A percentile compares a stretch with the other conserved stretches of the same genome.
phyloP scores from a whole-genome alignment of 1,140 invertebrate species.

The Lepidurus couesii region DNA sequence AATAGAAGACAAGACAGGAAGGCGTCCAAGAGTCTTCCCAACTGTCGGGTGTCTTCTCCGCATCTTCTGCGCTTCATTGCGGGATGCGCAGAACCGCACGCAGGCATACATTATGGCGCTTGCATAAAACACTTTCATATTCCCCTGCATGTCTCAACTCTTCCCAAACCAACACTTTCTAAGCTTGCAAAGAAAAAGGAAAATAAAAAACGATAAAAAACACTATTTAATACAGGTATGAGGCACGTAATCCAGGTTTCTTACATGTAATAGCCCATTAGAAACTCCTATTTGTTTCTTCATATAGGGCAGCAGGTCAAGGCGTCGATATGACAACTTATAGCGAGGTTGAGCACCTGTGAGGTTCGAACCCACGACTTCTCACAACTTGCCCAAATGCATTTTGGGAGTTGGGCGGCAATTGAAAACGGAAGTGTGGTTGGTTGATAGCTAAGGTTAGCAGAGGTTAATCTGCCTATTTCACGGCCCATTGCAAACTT shows the following conservation, averaged over 20 bases:
- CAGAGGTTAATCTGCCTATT: slow-evolving; percentile 15
- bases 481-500: slow-evolving; percentile 14
- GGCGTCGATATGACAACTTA: background rate
- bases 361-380: background rate
- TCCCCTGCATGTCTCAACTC: background rate
- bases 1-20: background rate
- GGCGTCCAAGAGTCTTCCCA: slow-evolving; percentile 6
- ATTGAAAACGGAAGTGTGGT: slow-evolving; percentile 19
- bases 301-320: background rate
- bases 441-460: slow-evolving; percentile 19
- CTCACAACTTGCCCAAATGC: background rate
- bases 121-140: background rate
- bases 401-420: background rate
- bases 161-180: background rate
- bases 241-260: background rate
- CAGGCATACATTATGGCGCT: background rate
- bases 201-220: background rate
- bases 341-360: background rate
- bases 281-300: background rate
- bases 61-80: slow-evolving; percentile 14
- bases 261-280: background rate
- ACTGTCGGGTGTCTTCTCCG: slow-evolving; percentile 5
- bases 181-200: background rate
- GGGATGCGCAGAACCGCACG: slow-evolving; percentile 1
- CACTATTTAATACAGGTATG: background rate